These are phyloP conservation scores for Bradypus variegatus DNA, from an alignment of 2,797 vertebrate genomes.

Conservation along the genomic window DNA sequence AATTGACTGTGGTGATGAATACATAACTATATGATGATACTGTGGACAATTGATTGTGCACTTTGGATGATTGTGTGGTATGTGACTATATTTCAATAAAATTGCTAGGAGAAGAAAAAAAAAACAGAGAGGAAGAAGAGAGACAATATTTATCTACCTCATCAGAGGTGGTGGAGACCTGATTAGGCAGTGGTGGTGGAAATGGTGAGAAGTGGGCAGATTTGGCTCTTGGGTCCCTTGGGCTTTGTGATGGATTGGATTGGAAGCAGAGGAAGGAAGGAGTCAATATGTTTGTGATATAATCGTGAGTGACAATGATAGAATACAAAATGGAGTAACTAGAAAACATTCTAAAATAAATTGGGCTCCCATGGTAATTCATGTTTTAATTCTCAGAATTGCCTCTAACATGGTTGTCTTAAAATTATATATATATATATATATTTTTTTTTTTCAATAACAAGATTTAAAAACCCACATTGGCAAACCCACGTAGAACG, in stretches of 20 bases:
- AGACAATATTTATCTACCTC: too few species aligned
- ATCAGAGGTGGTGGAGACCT: neutral
- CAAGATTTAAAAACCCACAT: neutral
- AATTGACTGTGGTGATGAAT: too few species aligned
- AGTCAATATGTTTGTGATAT: neutral
- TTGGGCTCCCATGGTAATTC: neutral
- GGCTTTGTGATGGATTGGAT: neutral
- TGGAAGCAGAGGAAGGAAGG: neutral
- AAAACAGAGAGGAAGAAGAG: neutral
- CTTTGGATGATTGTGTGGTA: too few species aligned
- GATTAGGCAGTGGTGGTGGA: neutral
- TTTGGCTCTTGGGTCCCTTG: neutral
- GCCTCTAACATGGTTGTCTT: neutral
- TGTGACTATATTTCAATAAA: too few species aligned
- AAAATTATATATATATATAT: neutral
- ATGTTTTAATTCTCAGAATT: neutral
- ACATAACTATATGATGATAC: too few species aligned
- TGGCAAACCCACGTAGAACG: neutral
- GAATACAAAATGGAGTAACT: neutral
- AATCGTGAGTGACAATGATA: neutral
- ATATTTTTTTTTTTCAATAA: neutral
- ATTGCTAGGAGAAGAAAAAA: too few species aligned
- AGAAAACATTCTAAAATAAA: neutral
- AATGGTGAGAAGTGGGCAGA: too few species aligned
- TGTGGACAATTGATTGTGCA: too few species aligned